phyloP scores from a whole-genome alignment of 2,113 vertebrate genomes.

The Lepus timidus region DNA sequence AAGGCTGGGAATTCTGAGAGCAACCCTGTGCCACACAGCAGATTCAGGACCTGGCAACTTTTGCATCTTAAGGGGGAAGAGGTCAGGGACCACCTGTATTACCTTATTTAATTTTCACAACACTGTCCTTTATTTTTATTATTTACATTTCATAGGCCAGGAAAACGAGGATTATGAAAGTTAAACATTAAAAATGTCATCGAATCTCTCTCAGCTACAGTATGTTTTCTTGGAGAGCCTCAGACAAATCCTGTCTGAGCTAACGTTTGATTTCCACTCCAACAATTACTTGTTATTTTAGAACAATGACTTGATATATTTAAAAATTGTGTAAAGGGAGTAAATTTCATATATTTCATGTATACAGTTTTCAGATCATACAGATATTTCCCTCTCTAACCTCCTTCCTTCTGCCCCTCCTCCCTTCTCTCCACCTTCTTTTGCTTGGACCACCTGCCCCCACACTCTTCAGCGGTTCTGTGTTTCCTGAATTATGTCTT shows the following conservation, averaged over 20 bases:
- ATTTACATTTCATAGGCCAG: background rate
- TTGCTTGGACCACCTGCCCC: background rate
- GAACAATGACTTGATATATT: background rate
- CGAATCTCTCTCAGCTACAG: background rate
- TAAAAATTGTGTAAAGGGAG: too few relatives aligned
- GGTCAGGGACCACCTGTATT: background rate
- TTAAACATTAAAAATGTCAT: background rate
- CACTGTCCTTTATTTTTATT: background rate
- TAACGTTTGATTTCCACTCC: background rate
- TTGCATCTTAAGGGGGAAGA: background rate
- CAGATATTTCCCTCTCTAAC: too few relatives aligned
- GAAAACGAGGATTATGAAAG: background rate
- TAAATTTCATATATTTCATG: too few relatives aligned
- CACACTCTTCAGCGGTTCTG: too few relatives aligned
- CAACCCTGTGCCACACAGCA: accelerated
- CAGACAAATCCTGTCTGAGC: background rate
- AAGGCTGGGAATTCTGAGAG: background rate
- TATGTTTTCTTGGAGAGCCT: background rate
- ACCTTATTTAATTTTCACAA: background rate
- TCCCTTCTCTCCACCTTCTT: too few relatives aligned
- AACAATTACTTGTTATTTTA: background rate
- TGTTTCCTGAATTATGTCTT: background rate
- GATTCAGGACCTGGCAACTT: background rate
- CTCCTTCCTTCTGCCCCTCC: too few relatives aligned
- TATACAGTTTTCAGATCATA: too few relatives aligned